Base-by-base conservation (phyloP, 2,797 vertebrate species). In the Cheirogaleus major region DNA sequence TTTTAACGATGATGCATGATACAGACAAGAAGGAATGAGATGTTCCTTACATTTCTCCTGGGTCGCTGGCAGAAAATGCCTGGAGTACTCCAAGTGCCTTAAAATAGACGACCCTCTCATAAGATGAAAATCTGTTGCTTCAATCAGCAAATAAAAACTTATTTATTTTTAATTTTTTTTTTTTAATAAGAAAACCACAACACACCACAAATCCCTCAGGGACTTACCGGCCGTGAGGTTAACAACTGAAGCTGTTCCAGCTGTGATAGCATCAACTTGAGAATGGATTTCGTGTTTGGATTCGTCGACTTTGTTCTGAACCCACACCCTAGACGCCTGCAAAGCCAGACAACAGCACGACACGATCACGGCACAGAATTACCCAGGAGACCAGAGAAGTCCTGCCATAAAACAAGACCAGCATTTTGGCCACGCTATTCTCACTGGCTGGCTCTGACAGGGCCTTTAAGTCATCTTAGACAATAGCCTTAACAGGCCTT, bases 261-360 rank as follows among this genome's bases (percentile, higher is more conserved):
- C 99, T 3, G 99, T 99, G 98, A 99, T 99, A 94, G 99, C 99
- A 96, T 99, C 99, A 17, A 99, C 99, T 98, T 99, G 99, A 96
- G 99, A 99, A 98, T 99, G 99, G 98, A 99, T 99, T 99, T 99
- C 99, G 50, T 99, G 99, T 98, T 99, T 99, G 95, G 99, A 99
- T 98, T 99, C 99, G 95, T 99, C 99, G 93, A 99, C 99, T 98
- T 99, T 99, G 99, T 99, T 99, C 99, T 99, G 99, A 98, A 99
- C 99, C 99, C 99, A 99, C 89, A 99, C 99, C 97, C 99, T 99
- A 89, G 99, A 99, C 7, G 99, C 99, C 99, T 99, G 98, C 97
- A 93, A 95, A 97, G 81, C 82, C 98, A 98, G 63, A 97, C 45
- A 97, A 95, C 2, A 8, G 86, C 57, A 96, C 1, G 94, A 97